Base-by-base conservation (phyloP, 37 sponge, comb jelly and placozoan species). In the Cladorhizidae sp. region DNA sequence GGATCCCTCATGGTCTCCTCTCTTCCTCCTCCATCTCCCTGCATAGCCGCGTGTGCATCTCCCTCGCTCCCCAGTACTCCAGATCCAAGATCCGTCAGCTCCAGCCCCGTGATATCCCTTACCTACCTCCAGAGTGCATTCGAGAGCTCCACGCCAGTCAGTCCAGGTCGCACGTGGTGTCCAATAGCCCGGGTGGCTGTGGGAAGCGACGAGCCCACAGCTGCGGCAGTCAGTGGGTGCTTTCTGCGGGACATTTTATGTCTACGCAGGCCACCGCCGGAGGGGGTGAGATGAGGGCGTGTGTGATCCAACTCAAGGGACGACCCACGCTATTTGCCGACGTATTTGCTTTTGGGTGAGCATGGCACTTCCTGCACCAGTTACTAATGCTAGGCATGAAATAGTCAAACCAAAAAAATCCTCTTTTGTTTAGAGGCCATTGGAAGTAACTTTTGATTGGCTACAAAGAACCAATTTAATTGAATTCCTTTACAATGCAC, bases 271-370 rank as follows among this genome's bases (percentile, higher is more conserved):
- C 45, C n/a, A 11, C 74, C 33, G 29, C 20, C 2, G 21, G 68
- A 14, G 38, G 7, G 1, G 39, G 74, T 6, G 74, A 54, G 33
- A 51, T 6, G 42, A 61, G 51, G 31, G 52, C 28, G 3, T 63
- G 37, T 2, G 64, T 11, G 65, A 37, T 64, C 0, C 43, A 49
- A 21, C 43, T 81, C 26, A 51, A 55, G 22, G 52, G 25, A 3
- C 37, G 58, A 33, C 78, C 84, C 42, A 61, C 81, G 20, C 51
- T 59, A 1, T 45, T n/a, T 41, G 70, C 78, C 35, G 79, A 85
- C 58, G 79, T 85, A 20, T 85, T 78, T 85, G 71, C 85, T 18
- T 85, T 85, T 78, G 85, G 85, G 85, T 85, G 40, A 85, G 79
- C n/a, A n/a, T n/a, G n/a, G n/a, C n/a, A n/a, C n/a, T n/a, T n/a